Evolutionary conservation across 2,113 vertebrate genomes (phyloP).

Genomic region (Erinaceus europaeus): DNA sequence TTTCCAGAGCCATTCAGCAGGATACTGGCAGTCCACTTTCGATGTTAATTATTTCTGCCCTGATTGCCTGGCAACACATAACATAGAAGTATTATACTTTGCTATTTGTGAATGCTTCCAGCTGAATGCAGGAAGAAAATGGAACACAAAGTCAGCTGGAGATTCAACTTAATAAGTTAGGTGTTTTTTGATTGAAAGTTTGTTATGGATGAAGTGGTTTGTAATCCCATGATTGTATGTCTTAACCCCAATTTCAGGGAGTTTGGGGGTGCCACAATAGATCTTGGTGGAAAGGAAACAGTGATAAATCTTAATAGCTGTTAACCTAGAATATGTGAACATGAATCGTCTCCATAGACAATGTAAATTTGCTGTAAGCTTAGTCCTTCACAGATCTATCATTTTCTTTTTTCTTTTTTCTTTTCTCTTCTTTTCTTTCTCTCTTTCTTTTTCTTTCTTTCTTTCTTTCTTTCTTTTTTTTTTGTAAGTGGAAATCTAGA

Average conservation of each 20-base stretch:
- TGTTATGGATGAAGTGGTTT: conserved; percentile 56
- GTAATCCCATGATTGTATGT: conserved; percentile 49
- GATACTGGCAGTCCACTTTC: conserved; percentile 84
- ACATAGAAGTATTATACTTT: conserved; percentile 79
- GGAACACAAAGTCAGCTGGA: conserved; percentile 76
- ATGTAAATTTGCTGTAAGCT: background rate
- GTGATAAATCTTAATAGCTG: conserved; percentile 49
- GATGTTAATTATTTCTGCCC: conserved; percentile 84
- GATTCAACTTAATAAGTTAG: conserved; percentile 67
- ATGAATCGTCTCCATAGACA: background rate
- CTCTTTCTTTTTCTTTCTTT: background rate
- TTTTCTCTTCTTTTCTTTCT: background rate
- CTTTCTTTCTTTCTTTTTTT: background rate
- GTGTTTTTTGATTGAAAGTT: conserved; percentile 72
- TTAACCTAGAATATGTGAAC: background rate
- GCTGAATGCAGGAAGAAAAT: conserved; percentile 72
- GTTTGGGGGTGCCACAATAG: conserved; percentile 56
- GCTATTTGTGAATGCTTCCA: conserved; percentile 80
- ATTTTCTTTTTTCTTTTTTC: background rate
- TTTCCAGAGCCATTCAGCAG: conserved; percentile 84
- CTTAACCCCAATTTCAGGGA: conserved; percentile 55
- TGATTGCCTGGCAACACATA: conserved; percentile 83
- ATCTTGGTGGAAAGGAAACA: conserved; percentile 59
- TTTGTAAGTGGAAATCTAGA: background rate
- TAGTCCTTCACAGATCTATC: too few species aligned